A percentile compares a stretch with the other conserved stretches of the same genome.
Conservation (phyloP, 2,797 vertebrate genomes). For the Acanthornis magna region DNA sequence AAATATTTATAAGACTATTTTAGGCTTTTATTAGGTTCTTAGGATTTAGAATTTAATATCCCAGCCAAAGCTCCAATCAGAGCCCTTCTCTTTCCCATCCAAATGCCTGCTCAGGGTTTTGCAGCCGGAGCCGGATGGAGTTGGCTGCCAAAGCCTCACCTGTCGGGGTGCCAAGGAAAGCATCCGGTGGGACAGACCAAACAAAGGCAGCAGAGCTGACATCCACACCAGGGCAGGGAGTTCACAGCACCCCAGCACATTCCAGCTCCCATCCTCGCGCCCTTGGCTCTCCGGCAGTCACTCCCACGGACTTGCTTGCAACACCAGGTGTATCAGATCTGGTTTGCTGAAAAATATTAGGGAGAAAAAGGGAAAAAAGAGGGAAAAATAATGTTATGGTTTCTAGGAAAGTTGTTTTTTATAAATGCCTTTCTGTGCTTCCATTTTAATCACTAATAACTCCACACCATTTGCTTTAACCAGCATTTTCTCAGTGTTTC, state of each 20-base stretch:
- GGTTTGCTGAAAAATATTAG: not conserved
- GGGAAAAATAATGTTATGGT: not conserved
- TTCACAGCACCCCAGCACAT: not conserved
- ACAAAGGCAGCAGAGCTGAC: not conserved
- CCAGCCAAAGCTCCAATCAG: conserved; percentile 30
- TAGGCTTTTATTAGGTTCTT: conserved; percentile 50
- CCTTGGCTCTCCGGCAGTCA: not conserved
- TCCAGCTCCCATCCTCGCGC: not conserved
- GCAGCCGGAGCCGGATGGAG: not conserved
- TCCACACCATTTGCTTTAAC: not conserved
- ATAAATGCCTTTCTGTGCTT: not conserved
- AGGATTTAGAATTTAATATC: conserved; percentile 47
- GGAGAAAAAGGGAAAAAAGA: not conserved
- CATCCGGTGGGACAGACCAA: conserved; percentile 31
- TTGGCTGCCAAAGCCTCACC: not conserved
- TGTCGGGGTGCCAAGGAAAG: conserved; percentile 56
- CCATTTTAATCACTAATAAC: fast-evolving
- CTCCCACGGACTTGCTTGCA: fast-evolving
- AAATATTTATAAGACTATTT: conserved; percentile 67
- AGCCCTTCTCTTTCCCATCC: not conserved
- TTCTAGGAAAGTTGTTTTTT: not conserved
- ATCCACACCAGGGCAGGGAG: not conserved
- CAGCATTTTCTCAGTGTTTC: not conserved
- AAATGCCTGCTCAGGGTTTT: not conserved
- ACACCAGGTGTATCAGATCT: not conserved